Percentiles rank a stretch among this genome's conserved stretches.
Evolutionary conservation across 1,140 invertebrate species (phyloP).

Genomic region (Planococcus citri): DNA sequence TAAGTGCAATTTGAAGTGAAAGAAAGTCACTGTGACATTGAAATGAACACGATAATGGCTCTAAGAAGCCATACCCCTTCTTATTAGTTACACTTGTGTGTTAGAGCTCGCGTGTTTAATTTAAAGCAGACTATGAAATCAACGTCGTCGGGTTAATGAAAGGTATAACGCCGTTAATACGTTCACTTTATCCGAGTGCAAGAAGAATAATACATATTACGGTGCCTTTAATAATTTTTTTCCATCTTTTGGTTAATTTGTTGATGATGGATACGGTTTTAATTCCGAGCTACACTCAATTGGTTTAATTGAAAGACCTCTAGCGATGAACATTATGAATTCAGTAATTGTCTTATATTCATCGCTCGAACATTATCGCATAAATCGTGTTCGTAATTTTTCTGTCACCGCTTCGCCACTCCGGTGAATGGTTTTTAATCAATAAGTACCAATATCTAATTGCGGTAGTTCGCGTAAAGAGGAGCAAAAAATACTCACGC

Average conservation of each 20-base stretch:
- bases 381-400: constrained; percentile 1
- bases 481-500: too few relatives aligned
- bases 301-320: constrained; percentile 1
- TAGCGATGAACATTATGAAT: neutral
- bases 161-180: neutral
- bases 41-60: too few relatives aligned
- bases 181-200: neutral
- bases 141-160: neutral
- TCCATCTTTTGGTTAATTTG: neutral
- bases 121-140: too few relatives aligned
- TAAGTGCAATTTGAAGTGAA: too few relatives aligned
- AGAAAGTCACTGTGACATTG: too few relatives aligned
- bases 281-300: neutral
- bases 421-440: neutral
- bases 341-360: neutral
- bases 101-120: too few relatives aligned
- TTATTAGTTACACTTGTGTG: too few relatives aligned
- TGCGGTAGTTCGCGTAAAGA: too few relatives aligned
- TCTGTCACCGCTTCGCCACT: neutral
- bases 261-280: neutral
- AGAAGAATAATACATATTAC: too few relatives aligned
- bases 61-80: too few relatives aligned
- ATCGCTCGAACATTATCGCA: neutral
- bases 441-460: too few relatives aligned
- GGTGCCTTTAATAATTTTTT: neutral